phyloP scores from a whole-genome alignment of 1,140 invertebrate genomes.

The Ditylenchus dipsaci region DNA sequence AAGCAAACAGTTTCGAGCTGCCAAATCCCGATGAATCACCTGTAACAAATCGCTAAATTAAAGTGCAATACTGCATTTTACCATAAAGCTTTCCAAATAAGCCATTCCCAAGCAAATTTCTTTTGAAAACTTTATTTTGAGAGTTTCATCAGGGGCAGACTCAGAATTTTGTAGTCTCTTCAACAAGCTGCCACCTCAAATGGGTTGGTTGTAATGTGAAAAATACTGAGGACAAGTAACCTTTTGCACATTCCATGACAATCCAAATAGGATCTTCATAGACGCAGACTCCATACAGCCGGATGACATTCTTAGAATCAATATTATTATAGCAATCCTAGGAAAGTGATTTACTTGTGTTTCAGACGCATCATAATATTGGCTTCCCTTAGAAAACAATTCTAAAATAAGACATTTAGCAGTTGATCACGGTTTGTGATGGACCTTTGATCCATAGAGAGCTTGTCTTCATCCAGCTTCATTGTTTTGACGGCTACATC shows the following conservation, averaged over 20 bases:
- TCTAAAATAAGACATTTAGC: constrained; percentile 16
- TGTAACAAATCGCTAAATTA: background rate
- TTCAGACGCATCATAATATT: constrained; percentile 29
- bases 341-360: constrained; percentile 6
- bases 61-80: too few relatives aligned
- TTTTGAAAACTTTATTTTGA: background rate
- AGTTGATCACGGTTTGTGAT: too few relatives aligned
- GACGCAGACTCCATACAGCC: constrained; percentile 30
- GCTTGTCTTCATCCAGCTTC: constrained; percentile 6
- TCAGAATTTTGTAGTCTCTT: background rate
- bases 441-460: constrained; percentile 10
- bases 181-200: constrained; percentile 25
- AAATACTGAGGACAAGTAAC: background rate
- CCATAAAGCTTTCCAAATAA: constrained; percentile 17
- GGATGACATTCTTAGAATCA: constrained; percentile 18
- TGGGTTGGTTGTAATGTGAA: background rate
- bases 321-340: background rate
- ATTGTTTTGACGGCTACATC: constrained; percentile 27
- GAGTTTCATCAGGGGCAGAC: background rate
- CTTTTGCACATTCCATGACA: constrained; percentile 21
- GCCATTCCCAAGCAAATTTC: constrained; percentile 19
- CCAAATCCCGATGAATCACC: constrained; percentile 78
- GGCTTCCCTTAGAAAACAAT: constrained; percentile 25
- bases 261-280: constrained; percentile 16
- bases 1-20: constrained; percentile 89